These are phyloP conservation scores for Bettongia penicillata DNA, from an alignment of 2,113 vertebrate species.

Conservation along the genomic window DNA sequence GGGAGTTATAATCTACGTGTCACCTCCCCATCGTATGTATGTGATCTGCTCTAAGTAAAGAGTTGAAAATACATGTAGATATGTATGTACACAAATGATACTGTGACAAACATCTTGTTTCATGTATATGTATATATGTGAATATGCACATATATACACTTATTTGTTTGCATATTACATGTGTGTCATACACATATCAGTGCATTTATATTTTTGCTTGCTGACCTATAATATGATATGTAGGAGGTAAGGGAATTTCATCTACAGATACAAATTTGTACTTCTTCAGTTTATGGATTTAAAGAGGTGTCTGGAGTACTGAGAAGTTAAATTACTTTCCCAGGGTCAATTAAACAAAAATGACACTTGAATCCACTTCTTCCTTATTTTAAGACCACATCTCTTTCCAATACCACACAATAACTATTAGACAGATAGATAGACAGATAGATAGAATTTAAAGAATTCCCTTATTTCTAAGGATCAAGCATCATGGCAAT, in stretches of 20 bases:
- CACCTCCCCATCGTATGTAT: neutral
- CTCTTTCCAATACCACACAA: neutral
- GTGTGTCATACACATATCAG: neutral
- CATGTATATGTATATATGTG: neutral
- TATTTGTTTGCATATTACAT: neutral
- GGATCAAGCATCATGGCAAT: neutral
- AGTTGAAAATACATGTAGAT: neutral
- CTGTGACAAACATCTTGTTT: neutral
- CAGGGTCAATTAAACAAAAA: too few relatives aligned
- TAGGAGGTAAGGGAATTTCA: neutral
- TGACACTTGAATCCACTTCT: neutral
- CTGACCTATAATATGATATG: neutral
- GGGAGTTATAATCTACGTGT: neutral
- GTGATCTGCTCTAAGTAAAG: neutral
- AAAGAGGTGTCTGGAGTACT: neutral
- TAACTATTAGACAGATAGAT: neutral
- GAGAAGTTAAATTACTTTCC: neutral
- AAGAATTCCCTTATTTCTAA: neutral
- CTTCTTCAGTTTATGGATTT: neutral
- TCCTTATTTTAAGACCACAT: neutral
- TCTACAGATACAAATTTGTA: neutral
- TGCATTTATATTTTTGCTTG: neutral
- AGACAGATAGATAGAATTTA: neutral
- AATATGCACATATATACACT: neutral
- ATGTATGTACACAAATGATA: neutral